Base-by-base conservation (phyloP, 2,113 vertebrate species). In the Ailuropoda melanoleuca region DNA sequence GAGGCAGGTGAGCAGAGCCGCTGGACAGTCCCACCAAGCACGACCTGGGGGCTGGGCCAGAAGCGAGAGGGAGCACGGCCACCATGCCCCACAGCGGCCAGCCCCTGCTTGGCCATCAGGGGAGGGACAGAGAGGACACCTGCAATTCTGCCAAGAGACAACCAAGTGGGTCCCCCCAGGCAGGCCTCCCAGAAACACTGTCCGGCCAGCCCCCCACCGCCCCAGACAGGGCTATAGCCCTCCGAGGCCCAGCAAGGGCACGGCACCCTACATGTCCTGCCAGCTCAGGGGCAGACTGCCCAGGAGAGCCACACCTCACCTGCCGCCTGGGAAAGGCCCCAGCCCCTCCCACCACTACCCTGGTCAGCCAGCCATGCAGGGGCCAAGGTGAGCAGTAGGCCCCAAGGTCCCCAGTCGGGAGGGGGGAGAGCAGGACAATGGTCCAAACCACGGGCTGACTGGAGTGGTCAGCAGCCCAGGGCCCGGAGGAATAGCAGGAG, bases 61-160 rank as follows among this genome's bases (percentile, higher is more conserved):
- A 21, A 48, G 10, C 1, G 55, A 74, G 23, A 13, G 46, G 19
- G 55, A n/a, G 39, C 17, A 1, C 3, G 66, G 81, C 64, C 1
- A 8, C 24, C 3, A 1, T 3, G 1, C 17, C 26, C 37, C 1
- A 15, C 26, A 50, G 70, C 68, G 34, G 50, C 58, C 68, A 48
- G 70, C 55, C 17, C 26, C 10, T 39, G 56, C 26, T 23, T 6
- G 55, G 68, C 37, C 8, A 1, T 8, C 14, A 4, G 15, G 85
- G 89, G 97, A 97, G 98, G 98, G 24, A 94, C 96, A 93, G 97
- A 97, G 0, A 39, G 10, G 23, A 21, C 29, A 8, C 24, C 66
- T 43, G 56, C 1, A 17, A 24, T 14, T 43, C 64, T 48, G 34
- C 80, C 37, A n/a, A 34, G 24, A 62, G 26, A 43, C 8, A 48